These are phyloP conservation scores for Pseudomyrmex pallidus DNA, from an alignment of 1,140 invertebrate genomes.

Conservation along the genomic window DNA sequence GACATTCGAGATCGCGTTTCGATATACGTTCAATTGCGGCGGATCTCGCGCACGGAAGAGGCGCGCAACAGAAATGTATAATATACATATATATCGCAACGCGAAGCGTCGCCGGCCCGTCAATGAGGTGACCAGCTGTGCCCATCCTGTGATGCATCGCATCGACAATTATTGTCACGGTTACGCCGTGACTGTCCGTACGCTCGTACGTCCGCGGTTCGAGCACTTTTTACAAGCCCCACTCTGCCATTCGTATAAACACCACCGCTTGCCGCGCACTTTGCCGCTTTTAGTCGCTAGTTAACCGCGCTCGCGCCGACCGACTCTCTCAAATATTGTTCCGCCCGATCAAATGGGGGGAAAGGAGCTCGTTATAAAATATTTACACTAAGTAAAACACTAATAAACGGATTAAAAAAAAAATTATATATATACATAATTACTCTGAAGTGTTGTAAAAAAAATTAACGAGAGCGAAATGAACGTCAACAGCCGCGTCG, in stretches of 20 bases:
- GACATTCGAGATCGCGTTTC: neutral
- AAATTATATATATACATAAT: too few relatives aligned
- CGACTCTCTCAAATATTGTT: neutral
- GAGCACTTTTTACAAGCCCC: slow-evolving; percentile 76
- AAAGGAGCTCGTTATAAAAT: too few relatives aligned
- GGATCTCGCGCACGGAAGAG: neutral
- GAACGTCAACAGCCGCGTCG: slow-evolving; percentile 6
- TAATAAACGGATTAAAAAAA: too few relatives aligned
- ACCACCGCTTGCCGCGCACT: slow-evolving; percentile 56
- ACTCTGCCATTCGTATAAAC: slow-evolving; percentile 71
- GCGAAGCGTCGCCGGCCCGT: slow-evolving; percentile 61
- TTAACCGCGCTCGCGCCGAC: slow-evolving; percentile 48
- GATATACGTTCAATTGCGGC: neutral
- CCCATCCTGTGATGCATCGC: slow-evolving; percentile 78
- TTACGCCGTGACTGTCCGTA: slow-evolving; percentile 66
- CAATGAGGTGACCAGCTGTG: slow-evolving; percentile 80
- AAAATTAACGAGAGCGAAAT: slow-evolving; percentile 7
- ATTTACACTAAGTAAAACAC: too few relatives aligned
- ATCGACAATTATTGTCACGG: slow-evolving; percentile 75
- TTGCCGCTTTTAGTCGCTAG: slow-evolving; percentile 72
- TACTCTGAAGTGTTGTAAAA: too few relatives aligned
- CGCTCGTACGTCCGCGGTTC: slow-evolving; percentile 29
- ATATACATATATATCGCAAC: too few relatives aligned
- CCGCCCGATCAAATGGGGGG: too few relatives aligned
- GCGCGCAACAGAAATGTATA: slow-evolving; percentile 39